Percentiles rank a stretch among this genome's conserved stretches.
These are phyloP conservation scores for Xiphophorus couchianus DNA, from an alignment of 2,113 vertebrate species.

Conservation along the genomic window DNA sequence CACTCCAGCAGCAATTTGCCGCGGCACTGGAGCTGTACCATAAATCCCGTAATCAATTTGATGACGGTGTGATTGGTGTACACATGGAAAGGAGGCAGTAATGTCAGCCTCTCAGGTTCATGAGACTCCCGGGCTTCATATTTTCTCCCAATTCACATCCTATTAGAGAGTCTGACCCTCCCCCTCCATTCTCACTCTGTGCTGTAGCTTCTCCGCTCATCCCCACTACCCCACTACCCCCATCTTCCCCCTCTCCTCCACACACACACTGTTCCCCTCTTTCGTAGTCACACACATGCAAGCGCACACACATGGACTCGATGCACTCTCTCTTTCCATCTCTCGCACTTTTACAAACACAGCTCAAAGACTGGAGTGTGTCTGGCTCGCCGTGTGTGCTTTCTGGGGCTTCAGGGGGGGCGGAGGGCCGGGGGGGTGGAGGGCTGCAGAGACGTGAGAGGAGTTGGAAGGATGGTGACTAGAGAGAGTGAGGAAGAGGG, in stretches of 20 bases:
- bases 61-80: slow-evolving; percentile 71
- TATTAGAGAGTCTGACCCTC: slow-evolving; percentile 81
- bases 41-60: slow-evolving; percentile 65
- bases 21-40: slow-evolving; percentile 50
- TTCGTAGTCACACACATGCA: slow-evolving; percentile 44
- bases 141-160: slow-evolving; percentile 77
- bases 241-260: slow-evolving; percentile 32
- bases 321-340: slow-evolving; percentile 67
- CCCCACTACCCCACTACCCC: slow-evolving; percentile 40
- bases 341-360: slow-evolving; percentile 59
- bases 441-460: slow-evolving; percentile 61
- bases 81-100: slow-evolving; percentile 62
- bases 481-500: slow-evolving; percentile 60
- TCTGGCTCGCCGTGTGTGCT: slow-evolving; percentile 22
- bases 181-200: slow-evolving; percentile 72
- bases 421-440: slow-evolving; percentile 31
- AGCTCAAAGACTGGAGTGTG: slow-evolving; percentile 64
- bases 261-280: slow-evolving; percentile 39
- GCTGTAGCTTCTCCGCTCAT: slow-evolving; percentile 60
- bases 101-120: slow-evolving; percentile 73
- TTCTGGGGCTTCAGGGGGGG: slow-evolving; percentile 38
- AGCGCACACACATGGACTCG: slow-evolving; percentile 55
- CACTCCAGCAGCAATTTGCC: slow-evolving; percentile 59
- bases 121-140: slow-evolving; percentile 73
- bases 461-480: slow-evolving; percentile 57